Percentiles rank a stretch among this genome's conserved stretches.
Evolutionary conservation across 2,113 vertebrate genomes (phyloP).

Genomic region (Odontesthes bonariensis): DNA sequence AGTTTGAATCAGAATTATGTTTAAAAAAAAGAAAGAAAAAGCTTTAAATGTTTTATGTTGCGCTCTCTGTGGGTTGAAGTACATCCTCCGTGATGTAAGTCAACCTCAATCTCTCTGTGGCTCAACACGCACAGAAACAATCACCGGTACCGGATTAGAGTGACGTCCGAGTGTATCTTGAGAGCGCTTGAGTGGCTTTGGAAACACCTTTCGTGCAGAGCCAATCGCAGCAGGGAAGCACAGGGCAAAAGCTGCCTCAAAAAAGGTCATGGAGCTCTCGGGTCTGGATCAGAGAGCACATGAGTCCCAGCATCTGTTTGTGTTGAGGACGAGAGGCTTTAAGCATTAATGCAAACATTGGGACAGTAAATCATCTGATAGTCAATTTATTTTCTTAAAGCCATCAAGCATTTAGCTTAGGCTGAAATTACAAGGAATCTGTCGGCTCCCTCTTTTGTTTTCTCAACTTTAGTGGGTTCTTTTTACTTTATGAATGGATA

Average conservation of each 20-base stretch:
- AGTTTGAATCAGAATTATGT: neutral
- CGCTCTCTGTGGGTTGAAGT: conserved; percentile 24
- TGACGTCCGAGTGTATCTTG: conserved; percentile 55
- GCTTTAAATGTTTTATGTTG: conserved; percentile 2
- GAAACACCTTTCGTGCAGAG: conserved; percentile 25
- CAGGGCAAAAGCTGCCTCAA: neutral
- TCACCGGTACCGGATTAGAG: conserved; percentile 60
- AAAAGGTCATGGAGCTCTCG: conserved; percentile 20
- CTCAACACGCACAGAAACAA: conserved; percentile 39
- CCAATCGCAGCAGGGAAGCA: neutral
- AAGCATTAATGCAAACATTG: too few relatives aligned
- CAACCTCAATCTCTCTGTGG: conserved; percentile 68
- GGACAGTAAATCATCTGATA: too few relatives aligned
- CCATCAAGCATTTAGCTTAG: too few relatives aligned
- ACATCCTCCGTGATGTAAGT: conserved; percentile 58
- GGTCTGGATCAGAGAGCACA: conserved; percentile 30
- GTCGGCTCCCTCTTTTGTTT: too few relatives aligned
- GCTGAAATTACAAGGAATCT: too few relatives aligned
- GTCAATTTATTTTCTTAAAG: too few relatives aligned
- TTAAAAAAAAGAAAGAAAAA: neutral
- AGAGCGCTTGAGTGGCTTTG: conserved; percentile 64
- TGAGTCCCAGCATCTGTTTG: neutral
- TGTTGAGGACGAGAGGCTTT: too few relatives aligned
- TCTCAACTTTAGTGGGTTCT: too few relatives aligned
- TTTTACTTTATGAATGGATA: too few relatives aligned